These are phyloP conservation scores for Danionella dracula DNA, from an alignment of 2,797 vertebrate genomes.

Conservation along the genomic window DNA sequence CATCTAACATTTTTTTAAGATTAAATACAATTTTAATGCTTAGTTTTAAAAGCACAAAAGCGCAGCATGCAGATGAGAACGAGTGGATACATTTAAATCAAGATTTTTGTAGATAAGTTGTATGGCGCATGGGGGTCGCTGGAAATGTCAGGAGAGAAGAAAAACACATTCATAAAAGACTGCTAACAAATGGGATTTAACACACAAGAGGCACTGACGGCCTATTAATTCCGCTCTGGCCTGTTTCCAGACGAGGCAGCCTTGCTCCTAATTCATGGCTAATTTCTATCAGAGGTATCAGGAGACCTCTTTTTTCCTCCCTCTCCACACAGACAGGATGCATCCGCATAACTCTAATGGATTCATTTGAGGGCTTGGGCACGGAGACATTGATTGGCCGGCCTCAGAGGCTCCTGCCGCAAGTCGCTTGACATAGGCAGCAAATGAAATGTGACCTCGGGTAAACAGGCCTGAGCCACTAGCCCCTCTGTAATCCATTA, in stretches of 20 bases:
- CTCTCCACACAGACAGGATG: slow-evolving; percentile 76
- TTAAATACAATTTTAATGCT: too few species aligned
- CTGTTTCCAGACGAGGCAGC: slow-evolving; percentile 82
- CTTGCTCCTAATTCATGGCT: slow-evolving; percentile 90
- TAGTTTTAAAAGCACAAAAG: too few species aligned
- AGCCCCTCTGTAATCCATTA: slow-evolving; percentile 77
- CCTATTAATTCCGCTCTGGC: slow-evolving; percentile 94
- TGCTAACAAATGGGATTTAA: slow-evolving; percentile 90
- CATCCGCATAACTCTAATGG: slow-evolving; percentile 89
- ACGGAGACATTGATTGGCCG: slow-evolving; percentile 88
- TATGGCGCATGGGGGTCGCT: slow-evolving; percentile 63
- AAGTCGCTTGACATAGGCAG: slow-evolving; percentile 84
- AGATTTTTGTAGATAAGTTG: slow-evolving; percentile 54
- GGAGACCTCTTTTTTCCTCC: slow-evolving; percentile 78
- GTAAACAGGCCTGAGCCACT: slow-evolving; percentile 81
- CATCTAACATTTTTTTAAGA: too few species aligned
- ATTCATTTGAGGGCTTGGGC: slow-evolving; percentile 78
- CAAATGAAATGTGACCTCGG: slow-evolving; percentile 92
- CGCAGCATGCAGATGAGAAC: too few species aligned
- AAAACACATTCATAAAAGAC: slow-evolving; percentile 78
- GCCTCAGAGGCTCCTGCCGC: slow-evolving; percentile 74
- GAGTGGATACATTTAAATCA: too few species aligned
- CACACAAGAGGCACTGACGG: slow-evolving; percentile 88
- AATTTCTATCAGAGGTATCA: slow-evolving; percentile 92
- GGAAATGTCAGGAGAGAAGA: slow-evolving; percentile 71